phyloP scores from a whole-genome alignment of 2,888 invertebrate genomes.

The Coelopa pilipes region DNA sequence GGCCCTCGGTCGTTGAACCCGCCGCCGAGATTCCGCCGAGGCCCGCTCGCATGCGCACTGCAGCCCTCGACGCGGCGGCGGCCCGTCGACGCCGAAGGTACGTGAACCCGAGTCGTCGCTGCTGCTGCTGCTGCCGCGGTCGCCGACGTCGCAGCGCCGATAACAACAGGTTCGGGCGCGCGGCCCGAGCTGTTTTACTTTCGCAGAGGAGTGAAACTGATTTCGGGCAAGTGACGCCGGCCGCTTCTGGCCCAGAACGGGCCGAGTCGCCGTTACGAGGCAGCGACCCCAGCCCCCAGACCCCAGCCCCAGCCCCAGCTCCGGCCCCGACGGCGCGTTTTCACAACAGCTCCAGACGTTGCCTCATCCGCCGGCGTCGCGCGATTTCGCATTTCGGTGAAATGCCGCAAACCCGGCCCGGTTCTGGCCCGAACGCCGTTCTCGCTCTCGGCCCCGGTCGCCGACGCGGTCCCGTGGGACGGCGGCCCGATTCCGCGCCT shows the following conservation, averaged over 20 bases:
- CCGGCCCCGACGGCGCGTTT: too few relatives aligned
- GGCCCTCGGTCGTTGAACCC: conserved; percentile 22
- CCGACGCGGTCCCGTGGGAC: too few relatives aligned
- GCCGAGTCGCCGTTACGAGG: not conserved
- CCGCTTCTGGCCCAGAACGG: not conserved
- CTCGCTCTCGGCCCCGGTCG: too few relatives aligned
- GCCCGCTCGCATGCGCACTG: conserved; percentile 15
- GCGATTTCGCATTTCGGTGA: too few relatives aligned
- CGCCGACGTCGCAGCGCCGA: not conserved
- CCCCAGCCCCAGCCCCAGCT: too few relatives aligned
- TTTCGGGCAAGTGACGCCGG: not conserved
- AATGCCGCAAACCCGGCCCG: too few relatives aligned
- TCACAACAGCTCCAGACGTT: too few relatives aligned
- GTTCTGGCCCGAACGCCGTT: too few relatives aligned
- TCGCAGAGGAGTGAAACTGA: conserved; percentile 18
- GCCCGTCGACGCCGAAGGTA: conserved; percentile 5
- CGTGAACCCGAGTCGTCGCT: not conserved
- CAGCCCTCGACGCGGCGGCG: not conserved
- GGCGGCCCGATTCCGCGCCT: too few relatives aligned
- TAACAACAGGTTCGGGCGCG: conserved; percentile 3
- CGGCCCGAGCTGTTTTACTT: conserved; percentile 1
- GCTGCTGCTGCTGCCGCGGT: not conserved
- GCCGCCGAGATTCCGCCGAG: not conserved
- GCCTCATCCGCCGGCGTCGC: too few relatives aligned
- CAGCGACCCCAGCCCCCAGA: too few relatives aligned